Evolutionary conservation across 2,888 invertebrate genomes (phyloP).

Genomic region (Zeuzera pyrina): DNA sequence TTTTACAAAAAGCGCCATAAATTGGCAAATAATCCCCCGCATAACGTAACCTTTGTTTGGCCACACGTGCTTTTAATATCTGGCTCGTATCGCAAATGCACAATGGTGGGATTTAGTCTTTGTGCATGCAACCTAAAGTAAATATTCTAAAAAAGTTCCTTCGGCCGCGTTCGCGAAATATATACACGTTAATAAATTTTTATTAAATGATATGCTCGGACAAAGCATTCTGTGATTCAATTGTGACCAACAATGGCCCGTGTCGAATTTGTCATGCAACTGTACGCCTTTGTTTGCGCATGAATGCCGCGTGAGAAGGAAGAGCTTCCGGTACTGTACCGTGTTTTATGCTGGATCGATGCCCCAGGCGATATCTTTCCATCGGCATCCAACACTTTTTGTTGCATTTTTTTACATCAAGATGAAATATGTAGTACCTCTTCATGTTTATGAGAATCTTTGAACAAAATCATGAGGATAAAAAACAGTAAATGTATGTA

Average conservation of each 20-base stretch:
- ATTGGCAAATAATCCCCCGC: slow-evolving; percentile 73
- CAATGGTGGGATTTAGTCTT: slow-evolving; percentile 67
- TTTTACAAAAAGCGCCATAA: slow-evolving; percentile 70
- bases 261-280: slow-evolving; percentile 69
- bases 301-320: slow-evolving; percentile 62
- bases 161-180: slow-evolving; percentile 18
- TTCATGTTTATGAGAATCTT: too few species aligned
- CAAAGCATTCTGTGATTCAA: slow-evolving; percentile 41
- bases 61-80: slow-evolving; percentile 73
- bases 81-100: slow-evolving; percentile 34
- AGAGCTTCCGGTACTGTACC: slow-evolving; percentile 55
- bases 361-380: slow-evolving; percentile 58
- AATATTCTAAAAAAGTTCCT: slow-evolving; percentile 59
- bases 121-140: slow-evolving; percentile 54
- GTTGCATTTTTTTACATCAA: slow-evolving; percentile 43
- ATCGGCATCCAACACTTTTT: slow-evolving; percentile 20
- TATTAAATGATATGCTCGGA: slow-evolving; percentile 50
- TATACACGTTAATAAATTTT: slow-evolving; percentile 58
- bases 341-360: slow-evolving; percentile 36
- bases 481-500: too few species aligned
- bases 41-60: slow-evolving; percentile 73
- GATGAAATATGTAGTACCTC: too few species aligned
- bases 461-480: too few species aligned
- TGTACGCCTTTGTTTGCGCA: slow-evolving; percentile 43
- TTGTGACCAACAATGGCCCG: slow-evolving; percentile 49